Conservation (phyloP, 2,797 vertebrate species). For the Tamandua tetradactyla region DNA sequence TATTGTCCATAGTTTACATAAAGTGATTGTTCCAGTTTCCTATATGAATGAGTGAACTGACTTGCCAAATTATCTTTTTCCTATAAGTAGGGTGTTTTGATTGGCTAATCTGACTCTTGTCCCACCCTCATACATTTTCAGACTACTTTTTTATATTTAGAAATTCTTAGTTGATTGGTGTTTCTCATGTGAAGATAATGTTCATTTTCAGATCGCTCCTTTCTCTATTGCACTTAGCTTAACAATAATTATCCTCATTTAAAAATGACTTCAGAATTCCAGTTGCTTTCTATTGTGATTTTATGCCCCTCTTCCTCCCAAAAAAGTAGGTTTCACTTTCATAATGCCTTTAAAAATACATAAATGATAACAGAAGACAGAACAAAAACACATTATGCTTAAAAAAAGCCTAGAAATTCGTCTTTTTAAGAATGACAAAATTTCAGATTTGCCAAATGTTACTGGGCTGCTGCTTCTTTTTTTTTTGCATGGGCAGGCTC, state of each 20-base stretch:
- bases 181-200: background rate
- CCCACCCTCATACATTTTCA: background rate
- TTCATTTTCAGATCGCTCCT: slow-evolving; percentile 19
- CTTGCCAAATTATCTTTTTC: background rate
- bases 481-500: too few species aligned
- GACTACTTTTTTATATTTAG: slow-evolving; percentile 5
- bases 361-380: slow-evolving; percentile 9
- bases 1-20: too few species aligned
- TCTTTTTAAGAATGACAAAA: slow-evolving; percentile 20
- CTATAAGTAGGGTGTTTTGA: background rate
- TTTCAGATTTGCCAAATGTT: slow-evolving; percentile 26
- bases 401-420: slow-evolving; percentile 19
- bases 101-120: background rate
- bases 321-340: background rate
- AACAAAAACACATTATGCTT: background rate
- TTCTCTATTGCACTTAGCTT: background rate
- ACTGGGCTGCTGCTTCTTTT: background rate
- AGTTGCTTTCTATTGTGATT: background rate
- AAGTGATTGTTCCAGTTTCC: background rate
- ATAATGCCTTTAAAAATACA: slow-evolving; percentile 3
- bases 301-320: background rate
- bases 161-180: background rate
- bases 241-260: slow-evolving; percentile 49
- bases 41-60: background rate
- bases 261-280: slow-evolving; percentile 21